phyloP scores from a whole-genome alignment of 2,888 invertebrate species.

The Erannis defoliaria region DNA sequence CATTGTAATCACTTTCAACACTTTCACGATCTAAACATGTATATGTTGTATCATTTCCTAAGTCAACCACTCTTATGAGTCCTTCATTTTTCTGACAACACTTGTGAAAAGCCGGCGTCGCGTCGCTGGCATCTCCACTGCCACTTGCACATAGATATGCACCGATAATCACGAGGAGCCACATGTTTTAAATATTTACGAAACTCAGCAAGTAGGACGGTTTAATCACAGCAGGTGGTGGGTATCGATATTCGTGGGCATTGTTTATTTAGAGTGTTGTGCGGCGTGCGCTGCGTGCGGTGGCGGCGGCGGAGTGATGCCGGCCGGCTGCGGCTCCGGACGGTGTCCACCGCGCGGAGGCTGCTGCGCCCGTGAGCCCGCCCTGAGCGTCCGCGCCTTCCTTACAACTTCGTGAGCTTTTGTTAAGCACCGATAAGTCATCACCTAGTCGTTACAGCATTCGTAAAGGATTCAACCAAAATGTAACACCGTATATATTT shows the following conservation, averaged over 20 bases:
- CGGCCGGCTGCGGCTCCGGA: conserved; percentile 46
- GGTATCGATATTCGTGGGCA: conserved; percentile 68
- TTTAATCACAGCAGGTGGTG: conserved; percentile 71
- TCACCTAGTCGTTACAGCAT: not conserved
- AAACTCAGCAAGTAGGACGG: conserved; percentile 44
- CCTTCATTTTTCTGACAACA: conserved; percentile 71
- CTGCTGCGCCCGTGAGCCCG: conserved; percentile 74
- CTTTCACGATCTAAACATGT: conserved; percentile 64
- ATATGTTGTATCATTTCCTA: conserved; percentile 53
- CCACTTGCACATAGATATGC: conserved; percentile 53
- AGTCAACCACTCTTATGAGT: conserved; percentile 63
- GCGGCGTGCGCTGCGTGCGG: conserved; percentile 64
- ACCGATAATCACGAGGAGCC: conserved; percentile 60
- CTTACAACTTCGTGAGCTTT: conserved; percentile 31
- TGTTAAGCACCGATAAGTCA: conserved; percentile 11
- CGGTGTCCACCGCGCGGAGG: conserved; percentile 59
- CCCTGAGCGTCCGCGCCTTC: conserved; percentile 18
- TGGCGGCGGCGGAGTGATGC: conserved; percentile 64
- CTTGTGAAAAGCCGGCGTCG: conserved; percentile 67
- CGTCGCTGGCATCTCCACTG: conserved; percentile 50
- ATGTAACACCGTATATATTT: not conserved
- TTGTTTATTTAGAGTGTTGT: conserved; percentile 63
- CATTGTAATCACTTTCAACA: conserved; percentile 55
- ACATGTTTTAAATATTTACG: conserved; percentile 60
- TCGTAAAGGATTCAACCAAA: not conserved